These are phyloP conservation scores for Agrotis ipsilon DNA, from an alignment of 2,888 invertebrate species.

Conservation along the genomic window DNA sequence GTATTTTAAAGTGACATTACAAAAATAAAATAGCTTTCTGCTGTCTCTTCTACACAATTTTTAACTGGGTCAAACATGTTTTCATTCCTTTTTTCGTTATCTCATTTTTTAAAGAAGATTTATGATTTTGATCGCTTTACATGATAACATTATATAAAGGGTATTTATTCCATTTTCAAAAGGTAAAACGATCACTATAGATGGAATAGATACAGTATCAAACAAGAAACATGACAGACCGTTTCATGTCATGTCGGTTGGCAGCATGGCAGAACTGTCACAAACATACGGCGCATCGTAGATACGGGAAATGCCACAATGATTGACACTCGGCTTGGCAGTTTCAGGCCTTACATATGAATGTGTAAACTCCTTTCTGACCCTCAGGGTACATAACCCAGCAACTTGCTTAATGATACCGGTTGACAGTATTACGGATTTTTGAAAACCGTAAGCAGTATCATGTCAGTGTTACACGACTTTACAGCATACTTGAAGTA, in stretches of 20 bases:
- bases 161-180: background rate
- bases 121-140: no score
- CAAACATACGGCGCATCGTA: constrained; percentile 20
- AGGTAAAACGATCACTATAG: background rate
- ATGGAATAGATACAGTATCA: background rate
- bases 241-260: constrained; percentile 1
- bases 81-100: no score
- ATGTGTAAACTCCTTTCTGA: background rate
- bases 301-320: constrained; percentile 19
- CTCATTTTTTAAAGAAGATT: no score
- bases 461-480: no score
- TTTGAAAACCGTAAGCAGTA: background rate
- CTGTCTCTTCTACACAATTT: no score
- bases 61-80: no score
- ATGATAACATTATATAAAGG: no score
- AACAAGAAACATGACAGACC: constrained; percentile 10
- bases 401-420: background rate
- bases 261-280: background rate
- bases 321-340: constrained; percentile 16
- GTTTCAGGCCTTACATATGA: background rate
- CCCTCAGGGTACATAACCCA: background rate
- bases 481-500: no score
- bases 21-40: no score
- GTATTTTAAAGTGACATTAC: no score
- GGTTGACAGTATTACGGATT: background rate